Percentiles rank a stretch among this genome's conserved stretches.
phyloP scores from a whole-genome alignment of 2,888 invertebrate genomes.

The Phyto melanocephala region DNA sequence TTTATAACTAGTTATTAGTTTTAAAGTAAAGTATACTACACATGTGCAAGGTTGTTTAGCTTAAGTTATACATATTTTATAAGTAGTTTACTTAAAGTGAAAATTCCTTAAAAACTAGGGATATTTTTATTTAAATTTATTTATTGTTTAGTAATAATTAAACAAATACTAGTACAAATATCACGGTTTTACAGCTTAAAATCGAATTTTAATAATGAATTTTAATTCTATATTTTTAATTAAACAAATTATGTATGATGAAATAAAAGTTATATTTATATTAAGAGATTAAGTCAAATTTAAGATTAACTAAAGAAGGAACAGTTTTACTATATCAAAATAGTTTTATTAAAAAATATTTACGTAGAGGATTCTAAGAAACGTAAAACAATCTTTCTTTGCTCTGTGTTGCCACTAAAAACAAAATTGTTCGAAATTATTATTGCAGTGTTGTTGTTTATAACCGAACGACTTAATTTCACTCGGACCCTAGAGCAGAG shows the following conservation, averaged over 20 bases:
- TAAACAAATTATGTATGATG: neutral
- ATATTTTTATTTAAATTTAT: slow-evolving; percentile 2
- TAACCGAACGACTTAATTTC: too few relatives aligned
- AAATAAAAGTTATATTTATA: slow-evolving; percentile 1
- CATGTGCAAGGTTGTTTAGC: slow-evolving; percentile 45
- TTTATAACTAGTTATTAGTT: slow-evolving; percentile 7
- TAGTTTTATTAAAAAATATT: neutral
- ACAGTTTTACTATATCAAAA: slow-evolving; percentile 11
- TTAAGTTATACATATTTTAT: slow-evolving; percentile 16
- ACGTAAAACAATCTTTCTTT: too few relatives aligned
- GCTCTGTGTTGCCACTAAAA: too few relatives aligned
- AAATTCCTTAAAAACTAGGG: neutral
- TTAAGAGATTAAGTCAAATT: slow-evolving; percentile 14
- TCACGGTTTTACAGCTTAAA: slow-evolving; percentile 71
- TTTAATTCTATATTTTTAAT: neutral
- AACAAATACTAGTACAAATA: slow-evolving; percentile 75
- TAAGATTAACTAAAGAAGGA: slow-evolving; percentile 34
- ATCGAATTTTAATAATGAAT: slow-evolving; percentile 52
- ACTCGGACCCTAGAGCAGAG: too few relatives aligned
- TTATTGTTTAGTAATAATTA: slow-evolving; percentile 46
- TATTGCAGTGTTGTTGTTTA: too few relatives aligned
- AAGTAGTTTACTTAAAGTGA: slow-evolving; percentile 12
- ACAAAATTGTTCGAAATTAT: too few relatives aligned
- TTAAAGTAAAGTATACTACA: slow-evolving; percentile 47
- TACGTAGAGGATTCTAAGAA: too few relatives aligned